Percentiles rank a stretch among this genome's conserved stretches.
These are phyloP conservation scores for Galerucella pusilla DNA, from an alignment of 2,888 invertebrate genomes.

Conservation along the genomic window DNA sequence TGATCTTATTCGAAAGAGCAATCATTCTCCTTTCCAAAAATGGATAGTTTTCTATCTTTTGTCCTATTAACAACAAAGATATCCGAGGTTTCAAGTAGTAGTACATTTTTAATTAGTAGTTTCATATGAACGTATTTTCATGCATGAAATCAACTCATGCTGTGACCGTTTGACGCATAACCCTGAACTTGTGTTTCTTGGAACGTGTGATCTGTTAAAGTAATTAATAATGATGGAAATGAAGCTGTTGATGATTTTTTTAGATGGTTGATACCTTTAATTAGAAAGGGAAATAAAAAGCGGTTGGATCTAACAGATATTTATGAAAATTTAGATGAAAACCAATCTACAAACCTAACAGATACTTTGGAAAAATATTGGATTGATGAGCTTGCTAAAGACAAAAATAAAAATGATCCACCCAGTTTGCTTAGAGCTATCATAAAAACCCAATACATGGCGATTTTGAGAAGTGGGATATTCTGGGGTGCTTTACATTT, in stretches of 20 bases:
- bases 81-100: too few relatives aligned
- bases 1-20: too few relatives aligned
- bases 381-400: constrained; percentile 52
- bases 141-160: too few relatives aligned
- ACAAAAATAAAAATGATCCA: constrained; percentile 52
- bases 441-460: constrained; percentile 44
- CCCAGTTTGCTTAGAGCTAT: constrained; percentile 51
- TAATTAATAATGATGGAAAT: too few relatives aligned
- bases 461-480: constrained; percentile 47
- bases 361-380: constrained; percentile 71
- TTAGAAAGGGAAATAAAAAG: constrained; percentile 70
- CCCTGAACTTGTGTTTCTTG: too few relatives aligned
- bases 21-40: too few relatives aligned
- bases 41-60: too few relatives aligned
- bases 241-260: constrained; percentile 25
- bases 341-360: constrained; percentile 73
- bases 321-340: constrained; percentile 70
- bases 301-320: constrained; percentile 74
- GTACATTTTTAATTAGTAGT: too few relatives aligned
- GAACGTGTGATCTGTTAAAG: too few relatives aligned
- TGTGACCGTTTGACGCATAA: too few relatives aligned
- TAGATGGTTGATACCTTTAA: constrained; percentile 60
- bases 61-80: too few relatives aligned
- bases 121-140: too few relatives aligned
- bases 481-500: constrained; percentile 32